Percentiles rank a stretch among this genome's conserved stretches.
phyloP scores from a whole-genome alignment of 2,888 invertebrate species.

The Coelopa pilipes region DNA sequence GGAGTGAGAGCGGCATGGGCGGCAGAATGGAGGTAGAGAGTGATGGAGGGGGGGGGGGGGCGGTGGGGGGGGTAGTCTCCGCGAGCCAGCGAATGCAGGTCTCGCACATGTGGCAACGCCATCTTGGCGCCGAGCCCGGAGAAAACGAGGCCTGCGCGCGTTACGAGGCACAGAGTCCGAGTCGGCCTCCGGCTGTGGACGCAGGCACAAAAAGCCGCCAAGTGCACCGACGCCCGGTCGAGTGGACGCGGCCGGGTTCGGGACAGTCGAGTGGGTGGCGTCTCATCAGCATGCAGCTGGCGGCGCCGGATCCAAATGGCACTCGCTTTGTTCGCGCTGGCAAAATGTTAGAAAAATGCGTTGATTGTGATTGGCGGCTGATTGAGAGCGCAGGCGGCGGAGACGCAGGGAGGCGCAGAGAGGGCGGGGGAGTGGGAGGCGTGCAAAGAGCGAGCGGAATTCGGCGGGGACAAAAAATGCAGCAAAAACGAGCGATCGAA shows the following conservation, averaged over 20 bases:
- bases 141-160: too few relatives aligned
- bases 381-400: constrained; percentile 15
- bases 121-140: too few relatives aligned
- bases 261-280: background rate
- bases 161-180: too few relatives aligned
- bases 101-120: too few relatives aligned
- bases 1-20: too few relatives aligned
- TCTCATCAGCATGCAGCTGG: constrained; percentile 36
- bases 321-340: constrained; percentile 25
- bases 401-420: background rate
- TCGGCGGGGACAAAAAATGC: background rate
- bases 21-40: background rate
- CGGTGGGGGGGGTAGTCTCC: background rate
- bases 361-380: constrained; percentile 35
- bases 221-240: background rate
- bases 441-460: background rate
- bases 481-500: constrained; percentile 1
- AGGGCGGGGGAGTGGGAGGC: background rate
- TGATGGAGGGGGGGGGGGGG: background rate
- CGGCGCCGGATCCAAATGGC: constrained; percentile 35
- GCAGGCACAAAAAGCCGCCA: background rate
- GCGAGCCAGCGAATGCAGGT: too few relatives aligned
- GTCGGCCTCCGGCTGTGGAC: too few relatives aligned
- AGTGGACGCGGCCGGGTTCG: background rate
- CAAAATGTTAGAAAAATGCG: constrained; percentile 33